Evolutionary conservation across 2,797 vertebrate species (phyloP), one percentile per base, ranked within the genome.

Genomic region (Protonibea diacanthus): DNA sequence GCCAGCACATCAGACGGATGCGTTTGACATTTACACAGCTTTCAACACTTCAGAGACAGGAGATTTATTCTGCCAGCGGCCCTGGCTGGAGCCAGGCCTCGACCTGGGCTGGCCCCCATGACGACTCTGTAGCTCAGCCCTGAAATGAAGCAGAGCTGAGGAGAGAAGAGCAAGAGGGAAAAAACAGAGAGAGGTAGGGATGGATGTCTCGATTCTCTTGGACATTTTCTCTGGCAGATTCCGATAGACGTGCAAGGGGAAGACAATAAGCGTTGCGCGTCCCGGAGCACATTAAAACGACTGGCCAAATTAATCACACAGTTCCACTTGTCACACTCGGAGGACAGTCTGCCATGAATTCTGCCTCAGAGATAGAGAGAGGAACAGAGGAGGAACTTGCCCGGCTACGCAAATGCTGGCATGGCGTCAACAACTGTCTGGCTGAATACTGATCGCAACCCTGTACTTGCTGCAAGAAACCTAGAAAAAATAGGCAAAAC

Each of bases 221-320:
- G 86, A 92, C 80, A 88, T 91, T 91, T 90, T 91, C 77, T 81
- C 80, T 89, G 85, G 86, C 88, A 91, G 82, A 86, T 90, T 91
- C 85, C 76, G 84, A 91, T 85, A 87, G 90, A 94, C 84, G 81
- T 88, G 89, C 76, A 80, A 66, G 78, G 86, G 76, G 87, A 85
- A 89, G 92, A 94, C 92, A 94, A 93, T 92, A 94, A 94, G 92
- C 84, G 78, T n/a, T 53, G 87, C 52, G 83, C 88, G 76, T 94
- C 92, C 93, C 84, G 83, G 67, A 94, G 90, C 92, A 92, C 91
- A 94, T 94, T 94, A 93, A 94, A 94, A 90, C 71, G 91, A 93
- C 91, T 81, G 90, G 87, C 92, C 93, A 93, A 94, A 95, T 95
- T 86, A 93, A 94, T 95, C 91, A 93, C 93, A 90, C 89, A 81